Base-by-base conservation (phyloP, 2,888 invertebrate genomes). In the Diploptera punctata region DNA sequence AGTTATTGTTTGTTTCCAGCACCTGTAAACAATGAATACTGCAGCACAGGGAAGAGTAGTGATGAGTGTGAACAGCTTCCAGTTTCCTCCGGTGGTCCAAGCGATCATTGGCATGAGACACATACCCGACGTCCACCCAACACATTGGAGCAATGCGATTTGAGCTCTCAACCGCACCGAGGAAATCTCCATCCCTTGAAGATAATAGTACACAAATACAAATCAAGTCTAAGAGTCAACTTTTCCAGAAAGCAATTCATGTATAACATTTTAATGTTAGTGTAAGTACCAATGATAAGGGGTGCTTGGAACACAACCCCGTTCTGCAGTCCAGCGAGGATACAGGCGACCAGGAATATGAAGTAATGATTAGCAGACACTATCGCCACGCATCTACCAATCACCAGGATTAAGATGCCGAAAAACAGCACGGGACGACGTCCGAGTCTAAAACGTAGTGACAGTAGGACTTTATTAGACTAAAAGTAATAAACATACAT, bases 171-270 rank as follows among this genome's bases (percentile, higher is more conserved):
- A 82, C 76, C 85, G 83, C 70, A 82, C 83, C 76, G 83, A 81
- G 1, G 86, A 85, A 77, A 86, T 85, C 81, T 87, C 87, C 84
- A 87, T 86, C 72, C 84, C 83, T 77, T 44, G n/a, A 57, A 62
- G n/a, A n/a, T n/a, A n/a, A n/a, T n/a, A n/a, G n/a, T n/a, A n/a
- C n/a, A n/a, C n/a, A n/a, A n/a, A n/a, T n/a, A n/a, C n/a, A n/a
- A n/a, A n/a, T n/a, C n/a, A n/a, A n/a, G n/a, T n/a, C n/a, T n/a
- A n/a, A n/a, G n/a, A n/a, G n/a, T n/a, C n/a, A n/a, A n/a, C n/a
- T n/a, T n/a, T n/a, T n/a, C n/a, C n/a, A n/a, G n/a, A n/a, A n/a
- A n/a, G n/a, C n/a, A n/a, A n/a, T n/a, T n/a, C n/a, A n/a, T n/a
- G n/a, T n/a, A n/a, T n/a, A n/a, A n/a, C n/a, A n/a, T n/a, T n/a